Base-by-base conservation (phyloP, 1,140 invertebrate genomes). In the Diploscapter pachys region DNA sequence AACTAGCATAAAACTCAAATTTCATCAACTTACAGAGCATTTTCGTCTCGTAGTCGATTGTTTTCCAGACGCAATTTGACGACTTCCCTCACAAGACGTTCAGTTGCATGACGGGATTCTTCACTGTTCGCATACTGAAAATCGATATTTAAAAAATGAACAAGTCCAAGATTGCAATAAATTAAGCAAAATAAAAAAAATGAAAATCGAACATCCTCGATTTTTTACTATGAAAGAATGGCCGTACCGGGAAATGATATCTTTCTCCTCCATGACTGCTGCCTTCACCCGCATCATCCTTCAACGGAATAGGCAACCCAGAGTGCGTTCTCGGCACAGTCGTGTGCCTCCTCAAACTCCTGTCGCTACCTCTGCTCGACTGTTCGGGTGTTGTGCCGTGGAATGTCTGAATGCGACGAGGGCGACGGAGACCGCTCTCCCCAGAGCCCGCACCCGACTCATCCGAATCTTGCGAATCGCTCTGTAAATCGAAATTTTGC, bases 391-490 rank as follows among this genome's bases (percentile, higher is more conserved):
- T 61, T 3, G 68, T 70, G 59, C 68, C 68, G 31, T 70, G 68
- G 68, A 70, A 70, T 11, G 68, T 70, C 8, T 70, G 68, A 70
- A 70, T 70, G 11, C 68, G 50, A 59, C 68, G 68, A 61, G 68
- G 68, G 31, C 31, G 31, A 31, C 31, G 31, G 31, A 31, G 31
- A 31, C 31, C 31, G 11, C 53, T 59, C 3, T 56, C 52, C 62
- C 68, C 52, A 2, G 8, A 4, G 4, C 53, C 67, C 11, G 56
- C 68, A 0, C 9, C 68, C 4, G 68, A 70, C 6, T 61, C 68
- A 52, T 52, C 68, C 51, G 68, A 70, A 70, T 53, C 56, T 6
- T 70, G 56, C 11, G 68, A 70, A 50, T 70, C 68, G 51, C 62
- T 59, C 11, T 56, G 63, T 5, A 70, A 13, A 70, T 70, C 68